Conservation (phyloP, 2,113 vertebrate species). For the Leptobrachium leishanense region DNA sequence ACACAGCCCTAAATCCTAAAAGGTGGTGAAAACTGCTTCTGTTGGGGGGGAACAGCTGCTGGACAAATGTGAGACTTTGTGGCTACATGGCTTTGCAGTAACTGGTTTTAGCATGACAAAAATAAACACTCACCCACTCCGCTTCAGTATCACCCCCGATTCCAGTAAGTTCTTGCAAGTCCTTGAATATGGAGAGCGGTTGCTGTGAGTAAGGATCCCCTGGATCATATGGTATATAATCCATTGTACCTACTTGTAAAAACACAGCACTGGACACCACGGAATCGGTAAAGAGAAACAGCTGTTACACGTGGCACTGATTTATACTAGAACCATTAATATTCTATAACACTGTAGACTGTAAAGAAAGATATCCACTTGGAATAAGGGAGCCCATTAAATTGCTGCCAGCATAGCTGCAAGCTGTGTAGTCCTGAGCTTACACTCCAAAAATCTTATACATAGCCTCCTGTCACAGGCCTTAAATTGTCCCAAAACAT, state of each 20-base stretch:
- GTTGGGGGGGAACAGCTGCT: background rate
- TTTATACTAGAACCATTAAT: background rate
- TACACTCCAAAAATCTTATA: no score
- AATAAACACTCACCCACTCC: slow-evolving; percentile 18
- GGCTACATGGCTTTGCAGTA: background rate
- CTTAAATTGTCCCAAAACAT: no score
- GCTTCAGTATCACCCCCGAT: background rate
- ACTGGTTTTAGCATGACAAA: background rate
- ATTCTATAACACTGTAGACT: background rate
- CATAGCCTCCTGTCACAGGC: no score
- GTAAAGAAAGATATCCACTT: no score
- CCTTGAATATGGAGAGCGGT: background rate
- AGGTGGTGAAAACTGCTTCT: background rate
- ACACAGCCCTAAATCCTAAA: background rate
- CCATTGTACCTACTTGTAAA: slow-evolving; percentile 24
- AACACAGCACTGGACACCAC: slow-evolving; percentile 1
- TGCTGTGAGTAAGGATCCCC: slow-evolving; percentile 2
- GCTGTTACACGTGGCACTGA: slow-evolving; percentile 17
- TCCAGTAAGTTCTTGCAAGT: background rate
- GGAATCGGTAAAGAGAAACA: slow-evolving; percentile 25
- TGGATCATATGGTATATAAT: slow-evolving; percentile 14
- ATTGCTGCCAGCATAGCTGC: no score
- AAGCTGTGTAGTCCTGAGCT: no score
- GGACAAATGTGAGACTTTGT: background rate
- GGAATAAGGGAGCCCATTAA: no score